Conservation (phyloP, 2,113 vertebrate species). For the Oryzias melastigma region DNA sequence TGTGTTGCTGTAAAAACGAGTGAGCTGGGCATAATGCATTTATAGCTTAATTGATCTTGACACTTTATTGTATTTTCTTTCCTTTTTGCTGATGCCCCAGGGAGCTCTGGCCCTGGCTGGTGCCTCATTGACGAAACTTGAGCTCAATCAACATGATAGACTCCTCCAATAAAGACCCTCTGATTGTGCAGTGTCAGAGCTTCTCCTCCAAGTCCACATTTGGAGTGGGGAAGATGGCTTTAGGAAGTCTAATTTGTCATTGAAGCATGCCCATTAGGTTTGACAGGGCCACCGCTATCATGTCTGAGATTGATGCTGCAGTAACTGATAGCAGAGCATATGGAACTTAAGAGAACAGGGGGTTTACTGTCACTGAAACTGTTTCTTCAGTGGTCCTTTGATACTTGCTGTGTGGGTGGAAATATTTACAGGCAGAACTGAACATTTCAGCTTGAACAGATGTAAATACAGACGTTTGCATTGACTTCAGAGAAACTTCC, state of each 20-base stretch:
- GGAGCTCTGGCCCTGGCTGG: conserved; percentile 45
- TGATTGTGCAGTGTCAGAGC: conserved; percentile 74
- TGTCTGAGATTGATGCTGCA: conserved; percentile 40
- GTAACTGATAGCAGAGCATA: conserved; percentile 52
- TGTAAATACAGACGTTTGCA: too few relatives aligned
- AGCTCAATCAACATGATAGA: conserved; percentile 67
- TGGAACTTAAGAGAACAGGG: conserved; percentile 13
- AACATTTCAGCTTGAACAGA: too few relatives aligned
- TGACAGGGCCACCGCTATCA: conserved; percentile 41
- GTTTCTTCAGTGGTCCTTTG: conserved; percentile 7
- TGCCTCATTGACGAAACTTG: conserved; percentile 75
- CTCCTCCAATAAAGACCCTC: conserved; percentile 51
- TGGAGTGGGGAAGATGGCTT: conserved; percentile 19
- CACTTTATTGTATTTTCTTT: conserved; percentile 71
- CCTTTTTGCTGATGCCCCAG: conserved; percentile 57
- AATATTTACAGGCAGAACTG: too few relatives aligned
- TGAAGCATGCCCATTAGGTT: conserved; percentile 33
- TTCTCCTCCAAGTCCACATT: conserved; percentile 44
- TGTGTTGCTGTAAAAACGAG: conserved; percentile 29
- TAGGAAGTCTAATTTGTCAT: conserved; percentile 28
- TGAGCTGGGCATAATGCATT: conserved; percentile 55
- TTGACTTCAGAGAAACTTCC: too few relatives aligned
- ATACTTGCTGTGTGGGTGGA: conserved; percentile 11
- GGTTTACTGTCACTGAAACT: conserved; percentile 10
- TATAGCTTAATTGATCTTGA: conserved; percentile 60